Evolutionary conservation across 1,140 invertebrate genomes (phyloP).

Genomic region (Antheraea pernyi): DNA sequence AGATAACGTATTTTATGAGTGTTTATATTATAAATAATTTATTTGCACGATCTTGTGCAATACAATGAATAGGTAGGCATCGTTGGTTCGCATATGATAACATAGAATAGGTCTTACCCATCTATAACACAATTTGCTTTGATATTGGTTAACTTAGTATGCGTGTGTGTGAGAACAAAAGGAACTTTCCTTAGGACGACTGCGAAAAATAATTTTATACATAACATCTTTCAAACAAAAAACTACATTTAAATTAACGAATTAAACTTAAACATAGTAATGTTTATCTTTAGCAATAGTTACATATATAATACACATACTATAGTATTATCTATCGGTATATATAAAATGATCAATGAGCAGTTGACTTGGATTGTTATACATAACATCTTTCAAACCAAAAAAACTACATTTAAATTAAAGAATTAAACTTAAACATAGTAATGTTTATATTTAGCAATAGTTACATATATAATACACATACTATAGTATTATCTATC

Average conservation of each 20-base stretch:
- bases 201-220: not conserved
- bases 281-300: too few species aligned
- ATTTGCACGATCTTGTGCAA: not conserved
- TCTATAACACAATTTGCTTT: not conserved
- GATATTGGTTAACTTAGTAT: not conserved
- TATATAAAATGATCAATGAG: too few species aligned
- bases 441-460: too few species aligned
- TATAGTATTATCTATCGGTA: too few species aligned
- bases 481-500: too few species aligned
- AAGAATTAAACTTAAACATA: too few species aligned
- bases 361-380: not conserved
- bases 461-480: too few species aligned
- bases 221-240: not conserved
- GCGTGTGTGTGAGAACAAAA: not conserved
- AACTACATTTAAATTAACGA: too few species aligned
- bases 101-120: not conserved
- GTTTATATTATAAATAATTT: not conserved
- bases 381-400: not conserved
- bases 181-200: not conserved
- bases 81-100: too few species aligned
- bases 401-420: too few species aligned
- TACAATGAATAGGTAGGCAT: not conserved
- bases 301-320: too few species aligned
- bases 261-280: too few species aligned
- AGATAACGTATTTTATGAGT: not conserved